phyloP scores from a whole-genome alignment of 2,113 vertebrate genomes.

The Xyliphius kryptos region DNA sequence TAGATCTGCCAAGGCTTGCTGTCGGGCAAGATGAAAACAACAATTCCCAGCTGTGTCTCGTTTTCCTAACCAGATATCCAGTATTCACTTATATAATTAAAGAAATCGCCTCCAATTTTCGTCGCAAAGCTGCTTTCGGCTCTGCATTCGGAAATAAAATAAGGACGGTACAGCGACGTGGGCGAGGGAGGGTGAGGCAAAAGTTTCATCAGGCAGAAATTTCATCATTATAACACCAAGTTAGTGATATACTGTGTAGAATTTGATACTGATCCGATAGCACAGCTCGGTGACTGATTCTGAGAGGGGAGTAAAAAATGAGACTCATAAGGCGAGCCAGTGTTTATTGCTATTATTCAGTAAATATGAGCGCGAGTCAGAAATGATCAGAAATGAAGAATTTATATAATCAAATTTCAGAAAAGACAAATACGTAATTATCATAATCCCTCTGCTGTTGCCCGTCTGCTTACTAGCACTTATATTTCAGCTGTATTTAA shows the following conservation, averaged over 20 bases:
- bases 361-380: too few relatives aligned
- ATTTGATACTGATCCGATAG: too few relatives aligned
- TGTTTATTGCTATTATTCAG: too few relatives aligned
- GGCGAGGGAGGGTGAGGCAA: slow-evolving; percentile 7
- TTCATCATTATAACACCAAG: slow-evolving; percentile 8
- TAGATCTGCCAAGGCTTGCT: slow-evolving; percentile 27
- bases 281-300: too few relatives aligned
- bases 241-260: neutral
- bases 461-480: too few relatives aligned
- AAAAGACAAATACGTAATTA: too few relatives aligned
- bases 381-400: too few relatives aligned
- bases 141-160: neutral
- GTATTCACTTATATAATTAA: slow-evolving; percentile 35
- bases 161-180: slow-evolving; percentile 11
- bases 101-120: slow-evolving; percentile 24
- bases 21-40: slow-evolving; percentile 31
- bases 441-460: too few relatives aligned
- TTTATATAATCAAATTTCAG: too few relatives aligned
- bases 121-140: slow-evolving; percentile 3
- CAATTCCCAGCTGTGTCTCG: slow-evolving; percentile 31
- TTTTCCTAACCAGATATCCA: slow-evolving; percentile 29
- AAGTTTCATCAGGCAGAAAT: slow-evolving; percentile 28
- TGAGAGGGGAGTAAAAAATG: too few relatives aligned
- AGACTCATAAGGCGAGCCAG: too few relatives aligned
- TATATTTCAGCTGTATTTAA: too few relatives aligned